Evolutionary conservation across 2,113 vertebrate genomes (phyloP), one percentile per base, ranked within the genome.

Genomic region (Dromaius novaehollandiae): DNA sequence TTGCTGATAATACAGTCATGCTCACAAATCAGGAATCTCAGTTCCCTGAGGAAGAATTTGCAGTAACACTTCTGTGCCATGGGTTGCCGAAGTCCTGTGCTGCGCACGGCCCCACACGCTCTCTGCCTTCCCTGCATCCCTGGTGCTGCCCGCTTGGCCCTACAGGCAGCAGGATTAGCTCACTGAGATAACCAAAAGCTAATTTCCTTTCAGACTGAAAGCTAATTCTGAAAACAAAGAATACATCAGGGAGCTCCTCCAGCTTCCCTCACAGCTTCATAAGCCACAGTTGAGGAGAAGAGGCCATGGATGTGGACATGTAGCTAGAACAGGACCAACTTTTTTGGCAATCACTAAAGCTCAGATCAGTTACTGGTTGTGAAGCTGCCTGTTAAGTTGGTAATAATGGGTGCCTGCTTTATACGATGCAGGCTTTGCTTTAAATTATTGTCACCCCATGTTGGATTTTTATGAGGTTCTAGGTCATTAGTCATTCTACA

Each of bases 121-220:
- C 48, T 58, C 36, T 3, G 1, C 25, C 28, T 69, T 34, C 40
- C 16, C 44, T 11, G 22, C 15, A 44, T 28, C 36, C 55, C 26
- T 4, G 80, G 18, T 17, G 56, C 26, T 30, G 22, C 66, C 60
- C 15, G 5, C 16, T 4, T 42, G 22, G 75, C 25, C 42, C 80
- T 34, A 32, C 20, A 64, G 66, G 21, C 19, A 14, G 63, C 11
- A 17, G 68, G 30, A 90, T 51, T 11, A 82, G n/a, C 22, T 79
- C 0, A 0, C 38, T 63, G 13, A 46, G 40, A 22, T 34, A 75
- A 71, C 6, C 4, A 56, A 32, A 55, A 13, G 34, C 12, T 51
- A 26, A n/a, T 34, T 32, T 85, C 38, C 42, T 76, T 90, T 64
- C 25, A 56, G 19, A 25, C 24, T 51, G 10, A 61, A 71, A 78